Evolutionary conservation across 1,140 invertebrate species (phyloP).

Genomic region (Lepidurus apus): DNA sequence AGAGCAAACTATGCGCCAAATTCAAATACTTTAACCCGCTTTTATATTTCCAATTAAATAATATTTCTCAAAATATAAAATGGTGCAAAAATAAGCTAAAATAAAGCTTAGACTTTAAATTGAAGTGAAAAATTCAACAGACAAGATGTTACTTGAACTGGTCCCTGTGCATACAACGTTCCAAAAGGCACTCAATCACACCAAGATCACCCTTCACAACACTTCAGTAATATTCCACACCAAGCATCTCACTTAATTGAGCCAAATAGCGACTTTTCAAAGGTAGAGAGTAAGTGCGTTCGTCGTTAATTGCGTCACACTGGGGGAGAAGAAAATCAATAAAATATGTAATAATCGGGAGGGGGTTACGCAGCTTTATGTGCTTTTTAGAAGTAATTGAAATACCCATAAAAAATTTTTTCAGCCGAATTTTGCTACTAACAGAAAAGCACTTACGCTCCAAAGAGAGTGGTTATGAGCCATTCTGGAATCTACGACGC

Average conservation of each 20-base stretch:
- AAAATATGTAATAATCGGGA: slow-evolving; percentile 30
- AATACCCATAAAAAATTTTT: neutral
- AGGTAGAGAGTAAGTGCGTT: slow-evolving; percentile 51
- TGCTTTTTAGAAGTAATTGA: no score
- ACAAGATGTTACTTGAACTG: neutral
- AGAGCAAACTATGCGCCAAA: neutral
- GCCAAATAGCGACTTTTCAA: slow-evolving; percentile 51
- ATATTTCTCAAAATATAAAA: neutral
- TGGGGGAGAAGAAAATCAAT: slow-evolving; percentile 40
- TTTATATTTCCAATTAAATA: no score
- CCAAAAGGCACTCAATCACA: neutral
- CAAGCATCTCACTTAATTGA: slow-evolving; percentile 48
- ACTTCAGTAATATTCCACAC: slow-evolving; percentile 38
- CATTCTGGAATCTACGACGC: slow-evolving; percentile 2
- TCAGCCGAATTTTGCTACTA: neutral
- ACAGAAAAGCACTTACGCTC: slow-evolving; percentile 31
- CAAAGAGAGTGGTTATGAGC: neutral
- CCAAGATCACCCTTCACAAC: neutral
- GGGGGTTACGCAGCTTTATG: no score
- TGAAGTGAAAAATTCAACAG: neutral
- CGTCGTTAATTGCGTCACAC: slow-evolving; percentile 51
- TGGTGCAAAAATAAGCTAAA: neutral
- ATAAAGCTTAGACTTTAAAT: neutral
- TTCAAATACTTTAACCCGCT: no score
- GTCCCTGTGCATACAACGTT: neutral